phyloP scores from a whole-genome alignment of 2,113 vertebrate species.

The Camelus bactrianus region DNA sequence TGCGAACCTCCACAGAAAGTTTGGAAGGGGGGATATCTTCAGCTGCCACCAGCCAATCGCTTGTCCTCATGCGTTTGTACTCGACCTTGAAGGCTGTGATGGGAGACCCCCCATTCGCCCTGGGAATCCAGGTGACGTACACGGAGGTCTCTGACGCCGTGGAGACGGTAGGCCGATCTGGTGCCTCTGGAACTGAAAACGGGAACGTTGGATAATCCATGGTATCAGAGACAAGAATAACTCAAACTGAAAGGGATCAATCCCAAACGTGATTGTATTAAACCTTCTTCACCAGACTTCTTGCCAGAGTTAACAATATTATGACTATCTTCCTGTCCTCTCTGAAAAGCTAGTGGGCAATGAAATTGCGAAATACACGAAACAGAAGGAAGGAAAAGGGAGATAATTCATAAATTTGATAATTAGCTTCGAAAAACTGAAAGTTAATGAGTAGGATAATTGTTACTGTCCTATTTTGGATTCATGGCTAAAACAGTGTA shows the following conservation, averaged over 20 bases:
- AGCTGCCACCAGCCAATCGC: slow-evolving; percentile 93
- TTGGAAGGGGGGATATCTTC: slow-evolving; percentile 97
- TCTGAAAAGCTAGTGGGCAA: background rate
- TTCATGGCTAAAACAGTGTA: background rate
- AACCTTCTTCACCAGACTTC: background rate
- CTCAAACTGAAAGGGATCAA: background rate
- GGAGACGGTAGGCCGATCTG: slow-evolving; percentile 96
- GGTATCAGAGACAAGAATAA: background rate
- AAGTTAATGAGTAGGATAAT: background rate
- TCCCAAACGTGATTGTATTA: background rate
- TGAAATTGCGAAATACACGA: background rate
- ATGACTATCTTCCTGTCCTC: background rate
- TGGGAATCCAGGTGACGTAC: slow-evolving; percentile 98
- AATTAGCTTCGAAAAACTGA: slow-evolving; percentile 24
- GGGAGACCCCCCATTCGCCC: slow-evolving; percentile 97
- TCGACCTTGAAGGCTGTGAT: slow-evolving; percentile 98
- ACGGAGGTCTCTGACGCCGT: slow-evolving; percentile 95
- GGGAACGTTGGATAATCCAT: slow-evolving; percentile 1
- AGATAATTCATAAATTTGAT: background rate
- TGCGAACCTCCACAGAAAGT: slow-evolving; percentile 97
- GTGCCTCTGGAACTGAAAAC: slow-evolving; percentile 94
- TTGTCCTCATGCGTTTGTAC: slow-evolving; percentile 91
- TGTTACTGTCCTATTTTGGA: background rate
- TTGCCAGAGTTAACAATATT: background rate
- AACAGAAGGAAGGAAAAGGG: slow-evolving; percentile 5